A percentile compares a stretch with the other conserved stretches of the same genome.
Evolutionary conservation across 2,113 vertebrate species (phyloP).

Genomic region (Trogon melanurus): DNA sequence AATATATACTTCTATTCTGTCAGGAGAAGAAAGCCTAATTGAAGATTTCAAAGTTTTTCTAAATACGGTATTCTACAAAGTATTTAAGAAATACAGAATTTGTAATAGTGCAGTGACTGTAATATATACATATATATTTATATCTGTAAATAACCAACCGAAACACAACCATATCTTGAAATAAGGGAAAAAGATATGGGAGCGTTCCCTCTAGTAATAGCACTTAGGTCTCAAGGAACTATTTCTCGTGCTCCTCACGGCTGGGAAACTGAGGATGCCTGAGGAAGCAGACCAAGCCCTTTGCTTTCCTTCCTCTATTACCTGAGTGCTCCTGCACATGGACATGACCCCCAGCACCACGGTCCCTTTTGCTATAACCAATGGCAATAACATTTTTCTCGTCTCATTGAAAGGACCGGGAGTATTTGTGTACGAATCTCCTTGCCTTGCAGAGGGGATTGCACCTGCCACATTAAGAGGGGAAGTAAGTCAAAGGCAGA

Average conservation of each 20-base stretch:
- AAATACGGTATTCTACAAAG: background rate
- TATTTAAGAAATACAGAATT: background rate
- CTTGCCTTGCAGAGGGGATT: background rate
- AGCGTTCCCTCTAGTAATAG: background rate
- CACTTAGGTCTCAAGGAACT: background rate
- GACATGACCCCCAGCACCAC: rapidly evolving
- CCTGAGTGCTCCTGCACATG: background rate
- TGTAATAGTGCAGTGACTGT: background rate
- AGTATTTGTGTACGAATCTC: rapidly evolving
- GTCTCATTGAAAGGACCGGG: rapidly evolving
- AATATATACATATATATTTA: background rate
- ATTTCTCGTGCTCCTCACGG: background rate
- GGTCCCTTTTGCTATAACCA: rapidly evolving
- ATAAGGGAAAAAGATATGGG: background rate
- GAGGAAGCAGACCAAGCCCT: background rate
- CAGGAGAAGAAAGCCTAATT: background rate
- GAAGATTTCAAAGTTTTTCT: background rate
- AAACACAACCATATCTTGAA: background rate
- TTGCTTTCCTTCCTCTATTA: background rate
- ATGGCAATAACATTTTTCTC: background rate
- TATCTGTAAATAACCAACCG: background rate
- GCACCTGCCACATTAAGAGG: rapidly evolving
- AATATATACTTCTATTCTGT: background rate
- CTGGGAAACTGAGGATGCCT: rapidly evolving
- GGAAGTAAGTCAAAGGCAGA: background rate